Evolutionary conservation across 1,140 invertebrate species (phyloP), one percentile per base, ranked within the genome.

Genomic region (Trissolcus basalis): DNA sequence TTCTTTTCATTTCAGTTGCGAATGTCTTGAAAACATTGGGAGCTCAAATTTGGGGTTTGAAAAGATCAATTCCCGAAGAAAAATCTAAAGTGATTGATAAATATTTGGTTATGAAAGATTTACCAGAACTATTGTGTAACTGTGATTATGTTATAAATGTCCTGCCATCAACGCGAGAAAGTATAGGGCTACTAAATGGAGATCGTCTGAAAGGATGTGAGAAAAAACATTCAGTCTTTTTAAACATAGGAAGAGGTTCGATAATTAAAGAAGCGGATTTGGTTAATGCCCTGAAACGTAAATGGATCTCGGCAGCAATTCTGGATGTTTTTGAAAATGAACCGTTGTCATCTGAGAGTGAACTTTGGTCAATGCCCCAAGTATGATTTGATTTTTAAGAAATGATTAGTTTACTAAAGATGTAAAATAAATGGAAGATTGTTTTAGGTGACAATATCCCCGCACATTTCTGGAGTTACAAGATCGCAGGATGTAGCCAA

Each of bases 261-360:
- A 77, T 92, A 12, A 89, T 92, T 9, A 82, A 80, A 59, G 91
- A 92, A 82, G 51, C 59, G 0, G 88, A 89, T 65, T 76, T 92
- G 14, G 78, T 92, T 12, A 81, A 85, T 32, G 91, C 91, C 15
- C 67, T 92, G n/a, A 82, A 90, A 70, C 84, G 88, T 63, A 84
- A 86, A 7, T 92, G 90, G 90, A 83, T 93, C 35, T 86, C 87
- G 1, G 89, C 84, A 41, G 91, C 91, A 39, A 89, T 92, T 76
- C 80, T 92, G 15, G 91, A 92, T 85, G 91, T 92, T 36, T 91
- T 91, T 83, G 79, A 87, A 48, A 73, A 78, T 51, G 91, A 92
- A 82, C 92, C 92, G 27, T 81, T 92, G 41, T 82, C 88, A 12
- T 16, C 78, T 19, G 69, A 80, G 1, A 91, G 89, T 82, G 79